phyloP scores from a whole-genome alignment of 2,888 invertebrate species.

The Drosophila tanythrix region DNA sequence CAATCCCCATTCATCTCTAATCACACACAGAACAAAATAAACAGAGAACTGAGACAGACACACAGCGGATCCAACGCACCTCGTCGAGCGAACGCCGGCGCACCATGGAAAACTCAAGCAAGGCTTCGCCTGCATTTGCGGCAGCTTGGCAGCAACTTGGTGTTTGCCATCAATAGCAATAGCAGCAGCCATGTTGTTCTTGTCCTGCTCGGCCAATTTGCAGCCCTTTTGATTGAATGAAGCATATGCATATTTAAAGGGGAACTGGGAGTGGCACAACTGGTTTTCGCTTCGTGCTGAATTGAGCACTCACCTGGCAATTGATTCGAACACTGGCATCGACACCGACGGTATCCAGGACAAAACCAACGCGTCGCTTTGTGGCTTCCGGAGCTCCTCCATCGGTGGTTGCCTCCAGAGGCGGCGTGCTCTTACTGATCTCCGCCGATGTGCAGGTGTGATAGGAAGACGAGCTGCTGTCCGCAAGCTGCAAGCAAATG shows the following conservation, averaged over 20 bases:
- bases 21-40: conserved; percentile 12
- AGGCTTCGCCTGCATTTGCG: conserved; percentile 79
- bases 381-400: conserved; percentile 38
- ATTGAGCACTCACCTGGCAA: conserved; percentile 76
- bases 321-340: conserved; percentile 31
- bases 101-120: conserved; percentile 84
- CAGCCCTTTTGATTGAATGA: conserved; percentile 76
- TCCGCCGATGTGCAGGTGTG: conserved; percentile 84
- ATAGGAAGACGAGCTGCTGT: conserved; percentile 83
- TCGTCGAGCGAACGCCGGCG: conserved; percentile 80
- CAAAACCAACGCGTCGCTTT: conserved; percentile 76
- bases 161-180: conserved; percentile 64
- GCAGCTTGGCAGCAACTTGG: conserved; percentile 67
- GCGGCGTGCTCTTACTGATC: conserved; percentile 76
- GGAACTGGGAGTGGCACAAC: conserved; percentile 12
- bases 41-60: conserved; percentile 20
- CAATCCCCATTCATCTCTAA: background rate
- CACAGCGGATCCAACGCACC: conserved; percentile 59
- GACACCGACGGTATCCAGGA: conserved; percentile 44
- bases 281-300: background rate
- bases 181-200: conserved; percentile 33
- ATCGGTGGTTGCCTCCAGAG: conserved; percentile 41
- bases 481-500: conserved; percentile 64
- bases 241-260: conserved; percentile 29
- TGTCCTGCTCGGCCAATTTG: conserved; percentile 82